Conservation (phyloP, 23 tunicate genomes). For the Styela plicata region DNA sequence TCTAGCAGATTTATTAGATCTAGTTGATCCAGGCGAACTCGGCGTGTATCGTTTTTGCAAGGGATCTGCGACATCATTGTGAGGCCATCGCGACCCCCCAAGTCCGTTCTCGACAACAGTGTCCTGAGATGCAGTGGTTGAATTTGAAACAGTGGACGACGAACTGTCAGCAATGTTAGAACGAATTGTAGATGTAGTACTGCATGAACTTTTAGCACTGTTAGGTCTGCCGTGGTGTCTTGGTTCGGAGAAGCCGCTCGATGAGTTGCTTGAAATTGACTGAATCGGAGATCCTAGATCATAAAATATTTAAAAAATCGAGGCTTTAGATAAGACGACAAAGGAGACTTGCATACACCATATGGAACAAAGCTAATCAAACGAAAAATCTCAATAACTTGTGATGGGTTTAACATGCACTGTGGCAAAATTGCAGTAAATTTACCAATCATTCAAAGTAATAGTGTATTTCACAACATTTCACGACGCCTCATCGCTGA, state of each 20-base stretch:
- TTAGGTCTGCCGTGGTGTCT: conserved; percentile 3
- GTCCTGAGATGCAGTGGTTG: neutral
- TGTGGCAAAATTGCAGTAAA: too few relatives aligned
- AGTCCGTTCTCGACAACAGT: conserved; percentile 15
- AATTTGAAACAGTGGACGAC: conserved; percentile 11
- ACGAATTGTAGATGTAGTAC: conserved; percentile 3
- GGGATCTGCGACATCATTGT: neutral
- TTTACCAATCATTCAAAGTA: too few relatives aligned
- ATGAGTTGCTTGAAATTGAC: neutral
- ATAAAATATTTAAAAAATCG: too few relatives aligned
- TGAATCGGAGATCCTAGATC: neutral
- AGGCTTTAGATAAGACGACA: too few relatives aligned
- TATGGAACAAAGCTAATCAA: too few relatives aligned
- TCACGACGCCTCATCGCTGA: too few relatives aligned
- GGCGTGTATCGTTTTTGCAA: neutral
- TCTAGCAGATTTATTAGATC: neutral
- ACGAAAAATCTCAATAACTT: too few relatives aligned
- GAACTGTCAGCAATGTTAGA: neutral
- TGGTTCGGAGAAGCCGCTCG: neutral
- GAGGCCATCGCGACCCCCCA: neutral
- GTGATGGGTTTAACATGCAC: too few relatives aligned
- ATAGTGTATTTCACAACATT: too few relatives aligned
- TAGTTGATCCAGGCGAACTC: neutral
- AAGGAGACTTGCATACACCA: too few relatives aligned
- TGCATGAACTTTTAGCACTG: conserved; percentile 14